phyloP scores from a whole-genome alignment of 2,888 invertebrate species.

The Pachymerium ferrugineum region DNA sequence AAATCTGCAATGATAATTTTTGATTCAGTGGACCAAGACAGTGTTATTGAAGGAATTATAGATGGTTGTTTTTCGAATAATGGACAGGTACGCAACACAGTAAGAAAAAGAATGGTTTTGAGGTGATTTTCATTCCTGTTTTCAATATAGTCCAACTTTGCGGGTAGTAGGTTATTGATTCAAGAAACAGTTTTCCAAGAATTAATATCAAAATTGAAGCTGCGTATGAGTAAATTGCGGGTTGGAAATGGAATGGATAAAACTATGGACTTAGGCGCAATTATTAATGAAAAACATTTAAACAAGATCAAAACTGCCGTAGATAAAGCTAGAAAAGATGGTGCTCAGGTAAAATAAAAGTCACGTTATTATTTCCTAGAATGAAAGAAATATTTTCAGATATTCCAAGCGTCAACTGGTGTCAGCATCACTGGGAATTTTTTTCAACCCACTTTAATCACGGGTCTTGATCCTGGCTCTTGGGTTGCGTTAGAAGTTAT shows the following conservation, averaged over 20 bases:
- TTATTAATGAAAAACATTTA: conserved; percentile 44
- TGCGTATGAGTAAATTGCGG: conserved; percentile 46
- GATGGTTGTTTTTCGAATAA: conserved; percentile 54
- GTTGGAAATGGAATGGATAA: conserved; percentile 50
- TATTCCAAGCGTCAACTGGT: conserved; percentile 41
- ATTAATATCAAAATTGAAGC: conserved; percentile 51
- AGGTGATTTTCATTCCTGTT: not conserved
- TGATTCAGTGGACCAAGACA: conserved; percentile 55
- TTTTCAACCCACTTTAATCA: conserved; percentile 49
- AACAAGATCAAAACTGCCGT: conserved; percentile 37
- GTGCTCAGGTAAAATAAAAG: conserved; percentile 44
- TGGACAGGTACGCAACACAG: conserved; percentile 53
- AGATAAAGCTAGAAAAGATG: conserved; percentile 39
- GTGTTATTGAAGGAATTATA: conserved; percentile 53
- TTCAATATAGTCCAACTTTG: conserved; percentile 51
- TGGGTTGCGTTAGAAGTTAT: conserved; percentile 48
- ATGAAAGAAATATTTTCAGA: conserved; percentile 38
- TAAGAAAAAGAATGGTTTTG: not conserved
- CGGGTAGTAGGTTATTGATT: conserved; percentile 52
- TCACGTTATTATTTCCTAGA: not conserved
- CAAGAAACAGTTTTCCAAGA: conserved; percentile 53
- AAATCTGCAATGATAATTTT: conserved; percentile 53
- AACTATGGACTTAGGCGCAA: conserved; percentile 50
- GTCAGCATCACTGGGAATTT: conserved; percentile 42
- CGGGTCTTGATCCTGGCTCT: conserved; percentile 51